Evolutionary conservation across 2,113 vertebrate genomes (phyloP).

Genomic region (Falcunculus frontatus): DNA sequence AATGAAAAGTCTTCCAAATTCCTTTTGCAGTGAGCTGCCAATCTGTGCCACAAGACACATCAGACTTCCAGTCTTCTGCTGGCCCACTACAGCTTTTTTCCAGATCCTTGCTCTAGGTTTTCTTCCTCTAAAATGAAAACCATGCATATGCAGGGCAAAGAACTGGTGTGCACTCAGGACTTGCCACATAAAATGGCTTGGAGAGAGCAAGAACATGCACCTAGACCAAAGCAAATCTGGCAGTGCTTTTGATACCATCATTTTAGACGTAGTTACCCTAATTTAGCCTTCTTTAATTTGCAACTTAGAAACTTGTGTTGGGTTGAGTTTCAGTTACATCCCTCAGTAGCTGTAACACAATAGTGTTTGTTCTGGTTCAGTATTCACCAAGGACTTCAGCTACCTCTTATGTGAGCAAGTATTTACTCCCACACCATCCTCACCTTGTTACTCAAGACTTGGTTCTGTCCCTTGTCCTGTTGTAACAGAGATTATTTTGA

Average conservation of each 20-base stretch:
- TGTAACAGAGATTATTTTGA: not conserved
- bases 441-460: not conserved
- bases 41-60: not conserved
- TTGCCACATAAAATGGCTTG: not conserved
- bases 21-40: not conserved
- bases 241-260: not conserved
- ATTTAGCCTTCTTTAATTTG: not conserved
- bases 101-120: not conserved
- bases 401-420: not conserved
- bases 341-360: not conserved
- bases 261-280: not conserved
- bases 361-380: not conserved
- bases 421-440: not conserved
- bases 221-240: not conserved
- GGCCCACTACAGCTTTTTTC: not conserved
- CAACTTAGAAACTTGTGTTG: not conserved
- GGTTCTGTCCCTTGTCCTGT: not conserved
- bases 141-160: rapidly evolving
- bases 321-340: not conserved
- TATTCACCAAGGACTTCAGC: not conserved
- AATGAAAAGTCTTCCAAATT: not conserved
- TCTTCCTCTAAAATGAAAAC: not conserved
- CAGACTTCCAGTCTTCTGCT: not conserved
- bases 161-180: not conserved
- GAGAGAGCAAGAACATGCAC: not conserved